These are phyloP conservation scores for Cataglyphis albicans DNA, from an alignment of 2,888 invertebrate species.

Conservation along the genomic window DNA sequence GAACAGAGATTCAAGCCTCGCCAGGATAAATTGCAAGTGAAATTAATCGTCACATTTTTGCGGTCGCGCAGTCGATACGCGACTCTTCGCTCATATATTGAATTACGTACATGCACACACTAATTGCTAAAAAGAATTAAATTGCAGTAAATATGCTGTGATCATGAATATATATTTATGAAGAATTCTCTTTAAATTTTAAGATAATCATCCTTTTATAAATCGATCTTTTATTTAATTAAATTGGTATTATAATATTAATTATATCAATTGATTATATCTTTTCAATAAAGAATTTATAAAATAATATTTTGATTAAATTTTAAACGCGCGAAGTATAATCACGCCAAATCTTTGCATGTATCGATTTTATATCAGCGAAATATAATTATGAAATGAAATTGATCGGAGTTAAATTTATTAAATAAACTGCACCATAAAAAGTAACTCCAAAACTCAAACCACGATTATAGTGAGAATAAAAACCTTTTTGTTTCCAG, in stretches of 20 bases:
- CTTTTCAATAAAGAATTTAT: background rate
- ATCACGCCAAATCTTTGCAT: background rate
- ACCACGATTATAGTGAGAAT: background rate
- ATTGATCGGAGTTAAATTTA: background rate
- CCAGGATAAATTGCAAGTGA: slow-evolving; percentile 26
- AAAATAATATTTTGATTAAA: slow-evolving; percentile 22
- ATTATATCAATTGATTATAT: background rate
- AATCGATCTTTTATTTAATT: background rate
- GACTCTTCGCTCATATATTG: background rate
- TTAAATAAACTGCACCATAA: background rate
- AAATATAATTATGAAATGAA: background rate
- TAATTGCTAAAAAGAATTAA: background rate
- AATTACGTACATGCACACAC: background rate
- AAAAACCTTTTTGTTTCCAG: background rate
- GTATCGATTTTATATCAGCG: background rate
- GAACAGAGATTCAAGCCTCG: slow-evolving; percentile 23
- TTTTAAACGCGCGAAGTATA: background rate
- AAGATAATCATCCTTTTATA: background rate
- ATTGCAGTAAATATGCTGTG: background rate
- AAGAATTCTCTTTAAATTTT: background rate
- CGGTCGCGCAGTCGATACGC: background rate
- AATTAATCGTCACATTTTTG: slow-evolving; percentile 27
- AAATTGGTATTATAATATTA: slow-evolving; percentile 11
- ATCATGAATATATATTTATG: background rate
- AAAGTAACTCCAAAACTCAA: background rate